Evolutionary conservation across 2,888 invertebrate genomes (phyloP).

Genomic region (Cyaniris semiargus): DNA sequence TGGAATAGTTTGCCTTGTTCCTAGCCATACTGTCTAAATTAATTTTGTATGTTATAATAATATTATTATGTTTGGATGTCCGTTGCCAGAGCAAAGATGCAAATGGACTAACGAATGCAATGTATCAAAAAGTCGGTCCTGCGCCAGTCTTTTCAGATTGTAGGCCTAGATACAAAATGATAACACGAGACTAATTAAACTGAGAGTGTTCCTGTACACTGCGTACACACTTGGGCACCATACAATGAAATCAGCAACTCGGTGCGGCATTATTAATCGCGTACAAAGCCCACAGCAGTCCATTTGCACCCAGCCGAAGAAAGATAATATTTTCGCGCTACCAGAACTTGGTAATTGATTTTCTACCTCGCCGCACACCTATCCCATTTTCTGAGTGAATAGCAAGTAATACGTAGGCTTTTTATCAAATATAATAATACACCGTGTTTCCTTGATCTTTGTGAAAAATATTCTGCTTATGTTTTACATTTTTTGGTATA

Average conservation of each 20-base stretch:
- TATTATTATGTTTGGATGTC: too few species aligned
- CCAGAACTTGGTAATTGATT: slow-evolving; percentile 30
- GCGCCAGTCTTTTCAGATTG: too few species aligned
- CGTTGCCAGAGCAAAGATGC: too few species aligned
- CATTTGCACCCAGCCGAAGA: background rate
- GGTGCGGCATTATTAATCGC: background rate
- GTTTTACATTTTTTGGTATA: background rate
- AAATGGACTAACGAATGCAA: too few species aligned
- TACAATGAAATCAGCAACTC: too few species aligned
- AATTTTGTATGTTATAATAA: too few species aligned
- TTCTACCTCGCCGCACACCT: slow-evolving; percentile 29
- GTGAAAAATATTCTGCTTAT: background rate
- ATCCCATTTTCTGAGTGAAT: slow-evolving; percentile 30
- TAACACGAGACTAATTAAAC: background rate
- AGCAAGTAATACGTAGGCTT: slow-evolving; percentile 30
- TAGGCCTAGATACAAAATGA: too few species aligned
- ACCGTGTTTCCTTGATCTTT: slow-evolving; percentile 13
- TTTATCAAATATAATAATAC: slow-evolving; percentile 26
- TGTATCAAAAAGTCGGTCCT: too few species aligned
- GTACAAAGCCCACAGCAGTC: background rate
- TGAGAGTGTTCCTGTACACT: background rate
- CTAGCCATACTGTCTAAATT: background rate
- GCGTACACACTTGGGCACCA: background rate
- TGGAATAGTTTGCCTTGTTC: background rate
- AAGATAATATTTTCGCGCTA: background rate